Evolutionary conservation across 23 tunicate species (phyloP).

Genomic region (Trididemnum clinides): DNA sequence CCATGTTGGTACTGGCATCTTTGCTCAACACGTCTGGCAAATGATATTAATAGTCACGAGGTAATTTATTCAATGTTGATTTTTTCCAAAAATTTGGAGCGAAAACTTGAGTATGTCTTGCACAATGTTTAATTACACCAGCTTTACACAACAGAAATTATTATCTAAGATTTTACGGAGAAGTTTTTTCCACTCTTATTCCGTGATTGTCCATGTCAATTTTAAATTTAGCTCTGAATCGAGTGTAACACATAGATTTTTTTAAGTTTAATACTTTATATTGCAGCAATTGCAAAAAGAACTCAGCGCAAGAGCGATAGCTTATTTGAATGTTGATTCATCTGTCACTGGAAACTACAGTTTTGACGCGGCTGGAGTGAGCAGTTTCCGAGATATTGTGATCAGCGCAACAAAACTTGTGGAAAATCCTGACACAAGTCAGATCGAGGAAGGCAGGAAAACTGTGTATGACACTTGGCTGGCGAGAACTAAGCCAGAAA

Average conservation of each 20-base stretch:
- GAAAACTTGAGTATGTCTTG: no score
- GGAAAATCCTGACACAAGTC: conserved; percentile 30
- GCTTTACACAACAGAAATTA: background rate
- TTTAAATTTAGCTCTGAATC: no score
- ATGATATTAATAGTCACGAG: no score
- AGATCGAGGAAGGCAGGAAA: conserved; percentile 23
- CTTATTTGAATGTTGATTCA: conserved; percentile 66
- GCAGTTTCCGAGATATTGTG: conserved; percentile 38
- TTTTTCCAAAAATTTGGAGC: no score
- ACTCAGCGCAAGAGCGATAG: conserved; percentile 44
- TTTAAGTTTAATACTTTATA: no score
- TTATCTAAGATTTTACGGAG: background rate
- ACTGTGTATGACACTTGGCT: conserved; percentile 60
- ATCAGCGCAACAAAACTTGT: conserved; percentile 48
- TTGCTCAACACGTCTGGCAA: no score
- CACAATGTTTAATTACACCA: no score
- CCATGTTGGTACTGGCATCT: no score
- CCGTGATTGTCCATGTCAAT: no score
- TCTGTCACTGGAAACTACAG: conserved; percentile 47
- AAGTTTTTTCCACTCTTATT: no score
- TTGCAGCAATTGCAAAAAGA: conserved; percentile 67
- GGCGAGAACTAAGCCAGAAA: background rate
- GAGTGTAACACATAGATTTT: no score
- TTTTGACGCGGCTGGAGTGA: conserved; percentile 37
- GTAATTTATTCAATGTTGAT: no score